Conservation (phyloP, 2,113 vertebrate genomes). For the Mola mola region DNA sequence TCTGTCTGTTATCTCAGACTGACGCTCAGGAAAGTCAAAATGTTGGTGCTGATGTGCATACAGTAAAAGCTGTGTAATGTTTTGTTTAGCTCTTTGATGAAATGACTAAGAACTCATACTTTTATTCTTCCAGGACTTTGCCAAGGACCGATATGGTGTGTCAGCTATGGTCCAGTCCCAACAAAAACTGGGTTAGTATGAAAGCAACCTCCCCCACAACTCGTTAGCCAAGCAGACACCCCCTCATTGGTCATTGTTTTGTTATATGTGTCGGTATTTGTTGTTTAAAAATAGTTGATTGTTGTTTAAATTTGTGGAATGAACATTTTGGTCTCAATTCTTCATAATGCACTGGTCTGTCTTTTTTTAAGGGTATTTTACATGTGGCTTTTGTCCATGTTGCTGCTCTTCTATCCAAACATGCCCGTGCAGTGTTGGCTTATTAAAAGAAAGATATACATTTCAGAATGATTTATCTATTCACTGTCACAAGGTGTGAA, state of each 20-base stretch:
- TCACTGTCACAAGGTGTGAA: constrained; percentile 5
- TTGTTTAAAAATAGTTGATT: no score
- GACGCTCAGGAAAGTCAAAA: constrained; percentile 26
- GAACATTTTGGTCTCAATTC: no score
- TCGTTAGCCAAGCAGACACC: background rate
- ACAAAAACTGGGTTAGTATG: constrained; percentile 93
- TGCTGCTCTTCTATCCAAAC: no score
- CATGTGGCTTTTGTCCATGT: no score
- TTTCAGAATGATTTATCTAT: background rate
- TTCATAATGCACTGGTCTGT: no score
- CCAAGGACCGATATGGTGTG: constrained; percentile 94
- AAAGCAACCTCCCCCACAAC: background rate
- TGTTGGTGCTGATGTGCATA: background rate
- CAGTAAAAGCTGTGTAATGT: background rate
- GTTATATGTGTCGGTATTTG: no score
- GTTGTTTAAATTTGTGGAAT: no score
- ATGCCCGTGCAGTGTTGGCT: background rate
- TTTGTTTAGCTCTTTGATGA: constrained; percentile 11
- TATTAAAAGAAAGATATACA: background rate
- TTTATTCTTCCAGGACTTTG: constrained; percentile 88
- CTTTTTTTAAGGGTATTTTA: no score
- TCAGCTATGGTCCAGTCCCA: constrained; percentile 92
- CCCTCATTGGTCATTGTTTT: no score
- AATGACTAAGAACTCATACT: background rate
- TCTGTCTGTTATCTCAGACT: constrained; percentile 45